A percentile compares a stretch with the other conserved stretches of the same genome.
Conservation (phyloP, 2,113 vertebrate genomes). For the Onychostruthus taczanowskii region DNA sequence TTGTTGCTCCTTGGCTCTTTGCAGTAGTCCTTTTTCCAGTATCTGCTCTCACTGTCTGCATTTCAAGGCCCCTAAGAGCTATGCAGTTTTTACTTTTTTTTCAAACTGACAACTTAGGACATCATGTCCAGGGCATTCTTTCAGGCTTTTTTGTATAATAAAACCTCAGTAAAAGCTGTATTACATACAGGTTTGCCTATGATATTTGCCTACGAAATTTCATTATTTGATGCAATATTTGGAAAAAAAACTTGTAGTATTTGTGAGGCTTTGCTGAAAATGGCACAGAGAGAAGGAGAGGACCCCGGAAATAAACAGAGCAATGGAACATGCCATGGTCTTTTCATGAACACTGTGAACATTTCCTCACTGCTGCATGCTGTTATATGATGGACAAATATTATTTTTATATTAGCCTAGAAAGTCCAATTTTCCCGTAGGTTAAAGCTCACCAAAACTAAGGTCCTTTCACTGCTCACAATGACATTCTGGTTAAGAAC, state of each 20-base stretch:
- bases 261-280: not conserved
- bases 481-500: fast-evolving
- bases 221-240: not conserved
- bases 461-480: not conserved
- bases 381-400: not conserved
- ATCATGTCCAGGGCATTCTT: not conserved
- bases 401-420: not conserved
- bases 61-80: not conserved
- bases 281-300: not conserved
- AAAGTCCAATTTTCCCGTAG: not conserved
- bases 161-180: not conserved
- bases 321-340: not conserved
- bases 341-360: not conserved
- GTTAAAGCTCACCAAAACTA: not conserved
- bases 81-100: not conserved
- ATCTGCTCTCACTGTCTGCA: not conserved
- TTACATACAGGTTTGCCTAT: not conserved
- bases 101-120: not conserved
- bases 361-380: not conserved
- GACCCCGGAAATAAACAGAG: not conserved
- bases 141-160: not conserved
- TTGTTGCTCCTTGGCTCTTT: not conserved
- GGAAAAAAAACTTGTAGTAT: not conserved
- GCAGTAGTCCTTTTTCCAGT: not conserved
- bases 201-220: not conserved